phyloP scores from a whole-genome alignment of 2,797 vertebrate species.

The Okamejei kenojei region DNA sequence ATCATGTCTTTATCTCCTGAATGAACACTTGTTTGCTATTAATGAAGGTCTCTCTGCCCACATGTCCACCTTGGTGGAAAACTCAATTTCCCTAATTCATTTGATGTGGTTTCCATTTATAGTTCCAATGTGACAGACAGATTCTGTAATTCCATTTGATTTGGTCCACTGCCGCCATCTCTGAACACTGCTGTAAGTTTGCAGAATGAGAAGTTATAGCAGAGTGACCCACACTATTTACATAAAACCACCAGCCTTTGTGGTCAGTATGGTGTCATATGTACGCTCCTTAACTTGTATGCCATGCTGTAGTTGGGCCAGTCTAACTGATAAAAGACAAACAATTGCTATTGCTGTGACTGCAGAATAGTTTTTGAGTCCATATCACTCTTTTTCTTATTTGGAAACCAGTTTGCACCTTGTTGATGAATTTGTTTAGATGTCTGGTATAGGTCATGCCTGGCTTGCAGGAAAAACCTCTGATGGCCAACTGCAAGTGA shows the following conservation, averaged over 20 bases:
- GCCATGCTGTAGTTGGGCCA: not conserved
- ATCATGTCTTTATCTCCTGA: not conserved
- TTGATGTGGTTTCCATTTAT: not conserved
- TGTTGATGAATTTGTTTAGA: not conserved
- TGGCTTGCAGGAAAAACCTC: not conserved
- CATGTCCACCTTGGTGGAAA: not conserved
- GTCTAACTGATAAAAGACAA: not conserved
- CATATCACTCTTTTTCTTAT: not conserved
- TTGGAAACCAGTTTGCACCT: not conserved
- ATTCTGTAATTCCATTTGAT: not conserved
- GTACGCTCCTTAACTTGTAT: too few species aligned
- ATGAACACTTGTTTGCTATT: not conserved
- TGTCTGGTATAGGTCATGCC: not conserved
- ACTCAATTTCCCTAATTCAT: not conserved
- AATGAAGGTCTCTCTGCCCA: not conserved
- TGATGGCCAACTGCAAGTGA: not conserved
- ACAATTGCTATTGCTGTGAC: not conserved
- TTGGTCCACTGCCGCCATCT: not conserved
- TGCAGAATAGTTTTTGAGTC: not conserved
- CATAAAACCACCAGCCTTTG: not conserved
- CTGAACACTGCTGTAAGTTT: not conserved
- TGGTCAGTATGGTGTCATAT: too few species aligned
- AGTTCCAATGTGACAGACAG: not conserved
- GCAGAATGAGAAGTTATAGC: not conserved
- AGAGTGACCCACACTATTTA: not conserved